These are phyloP conservation scores for Cheilosia scutellata DNA, from an alignment of 2,888 invertebrate species.

Conservation along the genomic window DNA sequence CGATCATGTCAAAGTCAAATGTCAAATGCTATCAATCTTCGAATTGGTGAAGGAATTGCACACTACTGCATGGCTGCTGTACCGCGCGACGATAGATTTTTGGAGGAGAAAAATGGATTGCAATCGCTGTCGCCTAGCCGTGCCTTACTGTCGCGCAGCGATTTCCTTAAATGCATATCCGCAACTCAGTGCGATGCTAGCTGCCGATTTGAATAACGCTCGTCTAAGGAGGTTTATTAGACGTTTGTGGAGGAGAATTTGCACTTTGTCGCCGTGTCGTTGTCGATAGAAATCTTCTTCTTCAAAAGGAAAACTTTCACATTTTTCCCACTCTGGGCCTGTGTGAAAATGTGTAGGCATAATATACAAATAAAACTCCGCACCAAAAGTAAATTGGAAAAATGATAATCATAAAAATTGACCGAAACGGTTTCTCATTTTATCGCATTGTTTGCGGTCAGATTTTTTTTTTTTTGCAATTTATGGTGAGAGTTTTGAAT, in stretches of 20 bases:
- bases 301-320: conserved; percentile 67
- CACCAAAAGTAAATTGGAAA: conserved; percentile 50
- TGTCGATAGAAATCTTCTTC: conserved; percentile 65
- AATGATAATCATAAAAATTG: conserved; percentile 60
- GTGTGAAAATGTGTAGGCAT: background rate
- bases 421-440: conserved; percentile 61
- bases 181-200: conserved; percentile 2
- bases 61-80: conserved; percentile 21
- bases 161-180: conserved; percentile 42
- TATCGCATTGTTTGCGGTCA: conserved; percentile 52
- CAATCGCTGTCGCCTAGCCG: conserved; percentile 19
- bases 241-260: conserved; percentile 14
- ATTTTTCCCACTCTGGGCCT: conserved; percentile 23
- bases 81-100: conserved; percentile 9
- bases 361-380: background rate
- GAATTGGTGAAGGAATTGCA: conserved; percentile 61
- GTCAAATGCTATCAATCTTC: conserved; percentile 76
- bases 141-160: conserved; percentile 43
- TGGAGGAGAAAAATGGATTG: conserved; percentile 37
- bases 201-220: conserved; percentile 55
- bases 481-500: conserved; percentile 71
- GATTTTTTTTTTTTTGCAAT: conserved; percentile 21
- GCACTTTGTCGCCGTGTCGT: conserved; percentile 14
- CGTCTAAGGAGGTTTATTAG: conserved; percentile 1
- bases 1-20: conserved; percentile 76